Percentiles rank a stretch among this genome's conserved stretches.
Conservation (phyloP, 2,113 vertebrate genomes). For the Eonycteris spelaea region DNA sequence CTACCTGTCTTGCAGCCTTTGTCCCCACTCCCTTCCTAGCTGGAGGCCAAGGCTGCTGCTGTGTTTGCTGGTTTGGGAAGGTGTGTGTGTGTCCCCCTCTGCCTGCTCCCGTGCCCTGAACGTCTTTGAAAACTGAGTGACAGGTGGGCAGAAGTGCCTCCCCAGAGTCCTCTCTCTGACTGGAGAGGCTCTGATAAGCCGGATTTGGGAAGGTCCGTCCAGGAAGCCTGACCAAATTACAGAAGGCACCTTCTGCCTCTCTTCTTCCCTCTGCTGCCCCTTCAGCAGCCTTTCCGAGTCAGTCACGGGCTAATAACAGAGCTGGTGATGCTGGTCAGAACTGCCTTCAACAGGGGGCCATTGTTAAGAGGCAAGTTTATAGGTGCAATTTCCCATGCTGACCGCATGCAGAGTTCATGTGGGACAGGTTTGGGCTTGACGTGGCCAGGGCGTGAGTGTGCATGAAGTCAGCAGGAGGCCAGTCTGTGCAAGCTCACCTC, state of each 20-base stretch:
- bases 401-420: neutral
- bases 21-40: neutral
- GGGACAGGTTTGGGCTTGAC: neutral
- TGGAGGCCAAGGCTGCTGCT: neutral
- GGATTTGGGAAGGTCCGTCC: neutral
- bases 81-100: neutral
- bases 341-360: neutral
- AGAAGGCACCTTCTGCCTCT: neutral
- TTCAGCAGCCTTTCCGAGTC: neutral
- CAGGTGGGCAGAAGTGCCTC: neutral
- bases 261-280: neutral
- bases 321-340: neutral
- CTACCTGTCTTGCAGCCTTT: neutral
- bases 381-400: constrained; percentile 20
- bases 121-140: neutral
- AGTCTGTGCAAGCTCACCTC: neutral
- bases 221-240: neutral
- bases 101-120: neutral
- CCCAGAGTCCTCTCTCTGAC: neutral
- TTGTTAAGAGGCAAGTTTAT: neutral
- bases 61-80: neutral
- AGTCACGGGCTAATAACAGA: neutral
- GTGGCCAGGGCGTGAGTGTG: neutral
- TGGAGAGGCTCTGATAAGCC: neutral
- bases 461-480: neutral